These are phyloP conservation scores for Buceros bicornis DNA, from an alignment of 2,797 vertebrate species.

Conservation along the genomic window DNA sequence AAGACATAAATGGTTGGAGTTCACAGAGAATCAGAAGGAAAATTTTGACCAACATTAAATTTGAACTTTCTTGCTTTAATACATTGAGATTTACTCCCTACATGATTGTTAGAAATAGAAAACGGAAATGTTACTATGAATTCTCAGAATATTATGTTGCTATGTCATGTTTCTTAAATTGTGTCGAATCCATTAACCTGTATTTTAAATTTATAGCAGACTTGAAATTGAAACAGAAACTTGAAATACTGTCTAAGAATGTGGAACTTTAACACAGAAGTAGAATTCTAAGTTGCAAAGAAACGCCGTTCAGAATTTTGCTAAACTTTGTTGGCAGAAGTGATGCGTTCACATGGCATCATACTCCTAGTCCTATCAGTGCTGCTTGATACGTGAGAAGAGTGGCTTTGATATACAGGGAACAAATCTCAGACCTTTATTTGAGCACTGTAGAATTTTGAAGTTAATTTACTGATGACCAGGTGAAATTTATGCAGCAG, in stretches of 20 bases:
- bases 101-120: background rate
- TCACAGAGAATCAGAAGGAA: background rate
- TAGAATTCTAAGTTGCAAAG: background rate
- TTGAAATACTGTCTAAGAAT: background rate
- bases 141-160: background rate
- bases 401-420: background rate
- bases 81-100: background rate
- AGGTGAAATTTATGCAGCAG: background rate
- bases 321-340: background rate
- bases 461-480: background rate
- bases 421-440: background rate
- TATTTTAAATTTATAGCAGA: background rate
- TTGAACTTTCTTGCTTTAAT: background rate
- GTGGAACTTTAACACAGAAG: background rate
- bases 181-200: background rate
- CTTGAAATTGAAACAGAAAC: background rate
- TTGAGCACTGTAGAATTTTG: background rate
- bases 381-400: background rate
- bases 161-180: background rate
- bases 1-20: background rate
- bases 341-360: fast-evolving
- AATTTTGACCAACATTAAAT: background rate
- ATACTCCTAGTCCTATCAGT: background rate
- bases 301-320: background rate
- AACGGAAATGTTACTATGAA: background rate